These are phyloP conservation scores for Copidosoma aretas DNA, from an alignment of 2,888 invertebrate genomes.

Conservation along the genomic window DNA sequence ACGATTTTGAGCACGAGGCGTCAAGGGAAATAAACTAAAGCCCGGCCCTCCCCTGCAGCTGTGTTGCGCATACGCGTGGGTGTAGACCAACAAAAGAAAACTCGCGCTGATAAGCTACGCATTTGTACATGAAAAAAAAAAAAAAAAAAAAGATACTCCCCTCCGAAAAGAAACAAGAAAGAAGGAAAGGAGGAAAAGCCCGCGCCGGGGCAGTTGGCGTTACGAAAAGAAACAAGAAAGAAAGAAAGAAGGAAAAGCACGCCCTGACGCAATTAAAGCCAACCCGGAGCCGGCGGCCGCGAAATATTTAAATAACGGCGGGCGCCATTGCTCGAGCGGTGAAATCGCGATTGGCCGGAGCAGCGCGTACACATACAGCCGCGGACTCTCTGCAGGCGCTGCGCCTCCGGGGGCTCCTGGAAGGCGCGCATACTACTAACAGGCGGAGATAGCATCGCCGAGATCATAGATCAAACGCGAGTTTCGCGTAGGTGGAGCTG, in stretches of 20 bases:
- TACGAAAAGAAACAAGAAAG: no score
- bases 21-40: conserved; percentile 7
- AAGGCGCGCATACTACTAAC: no score
- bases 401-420: conserved; percentile 2
- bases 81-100: no score
- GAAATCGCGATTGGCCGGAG: conserved; percentile 20
- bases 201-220: no score
- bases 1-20: conserved; percentile 2
- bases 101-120: no score
- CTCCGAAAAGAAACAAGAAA: no score
- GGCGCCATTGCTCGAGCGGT: conserved; percentile 23
- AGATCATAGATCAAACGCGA: conserved; percentile 60
- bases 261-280: conserved; percentile 13
- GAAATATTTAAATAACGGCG: conserved; percentile 39
- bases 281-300: neutral
- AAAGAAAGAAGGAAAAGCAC: neutral
- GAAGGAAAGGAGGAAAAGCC: no score
- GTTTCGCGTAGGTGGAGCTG: conserved; percentile 26
- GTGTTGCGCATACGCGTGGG: no score
- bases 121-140: no score
- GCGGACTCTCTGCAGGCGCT: conserved; percentile 1
- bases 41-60: neutral
- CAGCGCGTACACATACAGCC: conserved; percentile 3
- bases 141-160: no score
- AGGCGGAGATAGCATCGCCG: conserved; percentile 21